Base-by-base conservation (phyloP, 2,113 vertebrate genomes). In the Willisornis vidua region DNA sequence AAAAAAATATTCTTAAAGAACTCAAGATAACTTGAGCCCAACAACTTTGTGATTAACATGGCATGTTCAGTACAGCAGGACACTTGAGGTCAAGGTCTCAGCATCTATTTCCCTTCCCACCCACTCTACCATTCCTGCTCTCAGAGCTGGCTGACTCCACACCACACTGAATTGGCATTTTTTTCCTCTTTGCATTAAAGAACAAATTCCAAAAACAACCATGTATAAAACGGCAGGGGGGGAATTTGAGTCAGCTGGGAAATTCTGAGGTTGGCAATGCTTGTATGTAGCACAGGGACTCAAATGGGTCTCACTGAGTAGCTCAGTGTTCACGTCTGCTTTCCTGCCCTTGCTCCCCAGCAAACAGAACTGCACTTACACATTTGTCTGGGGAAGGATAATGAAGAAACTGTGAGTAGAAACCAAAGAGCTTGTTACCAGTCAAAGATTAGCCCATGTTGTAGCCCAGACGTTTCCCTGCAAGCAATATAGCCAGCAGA, bases 341-440 rank as follows among this genome's bases (percentile, higher is more conserved):
- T 78, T 61, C 76, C 84, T 61, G 74, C 65, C 46, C 16, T 57
- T 71, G 2, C 45, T 90, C 67, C 57, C 61, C 68, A 49, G 49
- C 83, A 87, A 54, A 35, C 15, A 71, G 48, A 26, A 26, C 63
- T 58, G 37, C 24, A 79, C 70, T 71, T 87, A 68, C 45, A 7
- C 33, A 67, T 81, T 68, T 81, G 35, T 72, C 57, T 87, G 79
- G 59, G 80, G 87, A 87, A 35, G 43, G 41, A 82, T 92, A 89
- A 89, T 76, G 77, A 90, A 94, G 45, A 71, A 91, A 89, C 12
- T 13, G 45, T 58, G 68, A 84, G 33, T 16, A 58, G 66, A 78
- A 96, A 95, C 91, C 87, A 93, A 80, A 91, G 87, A 52, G 73
- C 61, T 73, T 89, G 77, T 92, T 90, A 83, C 41, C 54, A 89